Evolutionary conservation across 2,113 vertebrate genomes (phyloP), one percentile per base, ranked within the genome.

Genomic region (Gavia stellata): DNA sequence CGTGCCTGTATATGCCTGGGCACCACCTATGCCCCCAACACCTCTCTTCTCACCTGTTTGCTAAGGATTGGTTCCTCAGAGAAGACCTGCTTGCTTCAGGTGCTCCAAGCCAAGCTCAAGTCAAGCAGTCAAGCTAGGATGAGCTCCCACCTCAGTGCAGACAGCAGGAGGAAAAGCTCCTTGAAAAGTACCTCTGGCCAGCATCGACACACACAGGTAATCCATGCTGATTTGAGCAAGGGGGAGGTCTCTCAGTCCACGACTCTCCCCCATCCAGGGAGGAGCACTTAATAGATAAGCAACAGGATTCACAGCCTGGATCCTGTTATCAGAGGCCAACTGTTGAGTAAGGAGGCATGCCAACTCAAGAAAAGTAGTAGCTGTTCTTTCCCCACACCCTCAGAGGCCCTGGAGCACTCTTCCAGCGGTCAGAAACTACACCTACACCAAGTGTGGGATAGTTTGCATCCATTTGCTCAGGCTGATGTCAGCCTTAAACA

Each of bases 141-240:
- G 7, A 73, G 45, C 6, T 5, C 9, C 31, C 25, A 61, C 13
- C 44, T 45, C 52, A 13, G 44, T 21, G 29, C 29, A 17, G 24
- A 52, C 40, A 40, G 28, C 33, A 42, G 68, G 25, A 61, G 4
- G 21, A 74, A 55, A 12, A 68, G 26, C n/a, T 88, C 56, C 71
- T 49, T 19, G 11, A 53, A 53, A 21, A 28, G 38, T 7, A 66
- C 38, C 38, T 65, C 50, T 47, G 49, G 36, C 26, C 7, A 9
- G 50, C 36, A 11, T 26, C 2, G 0, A 21, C 21, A 52, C 38
- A 40, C 24, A 25, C 2, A 3, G 3, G 28, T 21, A 42, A 74
- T 9, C 71, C 12, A 40, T 1, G 2, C 29, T 56, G 28, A 47
- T 29, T 29, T 56, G 49, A 71, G 12, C 36, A 10, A 26, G 44